These are phyloP conservation scores for Zoanthus sociatus DNA, from an alignment of 92 coral and sea anemone species.

Conservation along the genomic window DNA sequence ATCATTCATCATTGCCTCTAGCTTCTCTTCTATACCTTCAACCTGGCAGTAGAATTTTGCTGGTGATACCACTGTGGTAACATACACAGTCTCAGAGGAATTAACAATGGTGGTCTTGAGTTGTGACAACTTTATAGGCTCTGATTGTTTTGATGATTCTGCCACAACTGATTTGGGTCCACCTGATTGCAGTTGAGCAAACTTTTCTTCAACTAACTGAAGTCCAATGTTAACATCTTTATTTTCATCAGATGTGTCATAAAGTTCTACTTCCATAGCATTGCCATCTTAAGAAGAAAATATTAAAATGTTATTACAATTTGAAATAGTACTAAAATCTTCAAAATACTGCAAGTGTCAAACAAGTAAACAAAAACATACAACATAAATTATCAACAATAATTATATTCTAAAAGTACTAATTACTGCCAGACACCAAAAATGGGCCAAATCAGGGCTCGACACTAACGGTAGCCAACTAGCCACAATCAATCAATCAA, in stretches of 20 bases:
- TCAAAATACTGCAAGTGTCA: background rate
- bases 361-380: background rate
- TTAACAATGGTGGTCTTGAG: slow-evolving; percentile 54
- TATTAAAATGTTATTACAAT: background rate
- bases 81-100: slow-evolving; percentile 68
- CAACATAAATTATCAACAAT: no score
- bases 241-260: slow-evolving; percentile 78
- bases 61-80: slow-evolving; percentile 84
- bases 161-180: background rate
- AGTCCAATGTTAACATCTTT: slow-evolving; percentile 80
- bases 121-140: slow-evolving; percentile 37
- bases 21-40: slow-evolving; percentile 78
- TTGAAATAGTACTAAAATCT: background rate
- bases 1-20: slow-evolving; percentile 74
- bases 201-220: slow-evolving; percentile 64
- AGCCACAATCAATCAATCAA: no score
- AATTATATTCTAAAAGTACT: no score
- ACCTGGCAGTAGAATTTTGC: slow-evolving; percentile 78
- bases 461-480: no score
- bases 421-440: no score
- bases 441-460: no score
- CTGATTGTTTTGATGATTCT: background rate
- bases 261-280: slow-evolving; percentile 70
- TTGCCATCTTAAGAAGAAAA: slow-evolving; percentile 44
- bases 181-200: slow-evolving; percentile 50